Percentiles rank a stretch among this genome's conserved stretches.
phyloP scores from a whole-genome alignment of 2,888 invertebrate species.

The Ecliptopera silaceata region DNA sequence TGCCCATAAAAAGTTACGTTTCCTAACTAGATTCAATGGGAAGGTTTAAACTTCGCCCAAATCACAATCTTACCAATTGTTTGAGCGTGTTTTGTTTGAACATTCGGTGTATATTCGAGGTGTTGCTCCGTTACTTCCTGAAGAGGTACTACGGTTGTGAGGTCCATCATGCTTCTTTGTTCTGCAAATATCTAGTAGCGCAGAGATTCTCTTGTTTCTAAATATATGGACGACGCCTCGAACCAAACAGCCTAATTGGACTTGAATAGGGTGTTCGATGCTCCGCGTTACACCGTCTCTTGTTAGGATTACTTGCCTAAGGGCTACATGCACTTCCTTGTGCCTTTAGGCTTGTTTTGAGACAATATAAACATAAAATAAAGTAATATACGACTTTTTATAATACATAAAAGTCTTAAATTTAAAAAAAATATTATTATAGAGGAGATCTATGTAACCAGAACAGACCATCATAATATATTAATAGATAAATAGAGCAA shows the following conservation, averaged over 20 bases:
- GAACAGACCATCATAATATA: too few species aligned
- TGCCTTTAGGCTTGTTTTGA: neutral
- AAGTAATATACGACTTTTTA: too few species aligned
- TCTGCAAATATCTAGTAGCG: slow-evolving; percentile 36
- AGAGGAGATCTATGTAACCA: too few species aligned
- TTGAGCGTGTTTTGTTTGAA: neutral
- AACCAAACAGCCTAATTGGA: slow-evolving; percentile 62
- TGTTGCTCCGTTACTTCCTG: neutral
- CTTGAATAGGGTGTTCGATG: slow-evolving; percentile 54
- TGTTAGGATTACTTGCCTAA: slow-evolving; percentile 46
- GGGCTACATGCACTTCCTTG: slow-evolving; percentile 28
- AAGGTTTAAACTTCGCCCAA: neutral
- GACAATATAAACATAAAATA: neutral
- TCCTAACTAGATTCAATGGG: neutral
- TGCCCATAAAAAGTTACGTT: neutral
- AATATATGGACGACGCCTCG: slow-evolving; percentile 46
- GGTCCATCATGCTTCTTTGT: slow-evolving; percentile 26
- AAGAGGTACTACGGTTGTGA: slow-evolving; percentile 24
- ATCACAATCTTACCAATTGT: too few species aligned
- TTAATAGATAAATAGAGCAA: too few species aligned
- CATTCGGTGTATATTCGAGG: neutral
- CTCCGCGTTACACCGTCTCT: slow-evolving; percentile 47
- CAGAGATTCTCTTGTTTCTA: slow-evolving; percentile 49
- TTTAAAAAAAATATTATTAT: too few species aligned
- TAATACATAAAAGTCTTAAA: too few species aligned